Conservation (phyloP, 2,113 vertebrate species). For the Colossoma macropomum region DNA sequence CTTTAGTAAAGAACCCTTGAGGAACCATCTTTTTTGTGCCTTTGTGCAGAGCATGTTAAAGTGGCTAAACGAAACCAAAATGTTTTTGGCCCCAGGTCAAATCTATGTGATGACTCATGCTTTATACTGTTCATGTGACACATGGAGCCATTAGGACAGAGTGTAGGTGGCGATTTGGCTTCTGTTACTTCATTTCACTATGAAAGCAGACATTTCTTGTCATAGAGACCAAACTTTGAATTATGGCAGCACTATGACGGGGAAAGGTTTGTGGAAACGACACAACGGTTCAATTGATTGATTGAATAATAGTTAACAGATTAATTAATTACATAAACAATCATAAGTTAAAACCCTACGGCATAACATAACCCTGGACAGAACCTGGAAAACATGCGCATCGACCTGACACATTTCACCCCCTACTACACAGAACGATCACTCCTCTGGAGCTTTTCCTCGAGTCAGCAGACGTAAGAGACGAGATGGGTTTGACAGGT, state of each 20-base stretch:
- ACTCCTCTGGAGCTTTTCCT: conserved; percentile 54
- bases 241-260: background rate
- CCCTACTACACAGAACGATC: conserved; percentile 68
- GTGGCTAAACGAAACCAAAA: too few relatives aligned
- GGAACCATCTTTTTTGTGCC: too few relatives aligned
- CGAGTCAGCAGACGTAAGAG: conserved; percentile 73
- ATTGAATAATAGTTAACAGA: background rate
- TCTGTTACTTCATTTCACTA: too few relatives aligned
- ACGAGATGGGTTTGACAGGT: conserved; percentile 75
- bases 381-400: conserved; percentile 27
- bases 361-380: background rate
- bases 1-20: too few relatives aligned
- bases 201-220: too few relatives aligned
- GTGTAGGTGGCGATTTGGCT: too few relatives aligned
- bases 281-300: background rate
- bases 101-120: background rate
- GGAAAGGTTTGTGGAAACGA: background rate
- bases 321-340: background rate
- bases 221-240: background rate
- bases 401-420: conserved; percentile 20
- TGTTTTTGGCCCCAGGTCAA: background rate
- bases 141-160: too few relatives aligned
- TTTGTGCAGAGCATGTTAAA: too few relatives aligned
- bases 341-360: background rate
- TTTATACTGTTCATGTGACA: background rate